Evolutionary conservation across 1,140 invertebrate species (phyloP).

Genomic region (Luehdorfia chinensis): DNA sequence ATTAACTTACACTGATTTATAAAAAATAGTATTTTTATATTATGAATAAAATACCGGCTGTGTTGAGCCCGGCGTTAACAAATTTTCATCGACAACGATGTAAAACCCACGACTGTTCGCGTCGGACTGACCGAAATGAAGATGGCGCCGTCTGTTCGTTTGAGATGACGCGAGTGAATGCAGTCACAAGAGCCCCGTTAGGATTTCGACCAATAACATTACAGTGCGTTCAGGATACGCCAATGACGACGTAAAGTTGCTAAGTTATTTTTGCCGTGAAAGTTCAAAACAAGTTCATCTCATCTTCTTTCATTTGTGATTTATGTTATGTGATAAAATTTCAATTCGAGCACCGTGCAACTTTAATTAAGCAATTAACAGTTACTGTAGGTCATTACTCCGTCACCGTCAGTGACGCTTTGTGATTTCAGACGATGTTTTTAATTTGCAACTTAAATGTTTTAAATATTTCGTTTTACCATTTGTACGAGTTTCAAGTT

Average conservation of each 20-base stretch:
- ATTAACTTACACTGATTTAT: slow-evolving; percentile 52
- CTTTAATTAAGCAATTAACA: slow-evolving; percentile 33
- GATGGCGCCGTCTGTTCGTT: slow-evolving; percentile 46
- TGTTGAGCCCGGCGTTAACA: slow-evolving; percentile 30
- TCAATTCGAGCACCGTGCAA: slow-evolving; percentile 21
- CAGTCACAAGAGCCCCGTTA: slow-evolving; percentile 42
- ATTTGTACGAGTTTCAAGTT: no score
- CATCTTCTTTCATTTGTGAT: slow-evolving; percentile 30
- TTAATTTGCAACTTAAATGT: no score
- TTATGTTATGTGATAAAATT: slow-evolving; percentile 25
- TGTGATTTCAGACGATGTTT: slow-evolving; percentile 1
- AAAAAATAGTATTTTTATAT: no score
- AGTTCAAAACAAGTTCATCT: slow-evolving; percentile 44
- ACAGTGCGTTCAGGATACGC: slow-evolving; percentile 16
- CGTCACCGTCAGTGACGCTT: slow-evolving; percentile 1
- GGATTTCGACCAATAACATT: slow-evolving; percentile 39
- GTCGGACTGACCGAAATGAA: slow-evolving; percentile 61
- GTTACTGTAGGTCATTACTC: slow-evolving; percentile 24
- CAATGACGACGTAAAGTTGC: slow-evolving; percentile 35
- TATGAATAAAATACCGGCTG: slow-evolving; percentile 33
- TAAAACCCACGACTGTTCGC: slow-evolving; percentile 55
- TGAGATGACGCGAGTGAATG: slow-evolving; percentile 48
- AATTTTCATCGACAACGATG: slow-evolving; percentile 31
- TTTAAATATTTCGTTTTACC: no score
- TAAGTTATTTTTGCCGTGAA: slow-evolving; percentile 48